phyloP scores from a whole-genome alignment of 2,888 invertebrate genomes.

The Aleiodes alternator region DNA sequence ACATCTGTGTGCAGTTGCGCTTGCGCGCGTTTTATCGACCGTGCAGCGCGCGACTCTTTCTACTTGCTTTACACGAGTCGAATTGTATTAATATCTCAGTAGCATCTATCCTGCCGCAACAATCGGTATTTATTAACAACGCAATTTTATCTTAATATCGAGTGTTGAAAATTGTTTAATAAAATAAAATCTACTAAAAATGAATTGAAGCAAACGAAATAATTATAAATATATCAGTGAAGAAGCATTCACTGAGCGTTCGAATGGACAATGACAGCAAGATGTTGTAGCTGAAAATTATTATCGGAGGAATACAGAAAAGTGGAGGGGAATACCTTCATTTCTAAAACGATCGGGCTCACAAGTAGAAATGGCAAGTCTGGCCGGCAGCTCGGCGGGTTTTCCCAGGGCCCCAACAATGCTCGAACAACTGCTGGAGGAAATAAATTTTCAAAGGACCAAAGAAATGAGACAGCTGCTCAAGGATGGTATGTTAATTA shows the following conservation, averaged over 20 bases:
- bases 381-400: constrained; percentile 67
- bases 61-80: neutral
- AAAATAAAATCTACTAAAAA: neutral
- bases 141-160: constrained; percentile 4
- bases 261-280: neutral
- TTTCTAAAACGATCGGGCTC: neutral
- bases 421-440: constrained; percentile 90
- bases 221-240: constrained; percentile 7
- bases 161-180: neutral
- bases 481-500: constrained; percentile 84
- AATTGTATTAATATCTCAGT: constrained; percentile 20
- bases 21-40: constrained; percentile 26
- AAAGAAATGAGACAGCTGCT: constrained; percentile 93
- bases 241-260: neutral
- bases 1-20: constrained; percentile 1
- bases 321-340: constrained; percentile 28
- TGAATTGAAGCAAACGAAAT: constrained; percentile 12
- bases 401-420: constrained; percentile 80
- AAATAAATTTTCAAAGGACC: constrained; percentile 93
- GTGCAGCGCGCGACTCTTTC: constrained; percentile 10
- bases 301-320: neutral
- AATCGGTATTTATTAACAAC: constrained; percentile 8
- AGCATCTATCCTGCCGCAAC: constrained; percentile 21
- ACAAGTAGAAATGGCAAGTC: constrained; percentile 65
- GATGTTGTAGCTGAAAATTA: constrained; percentile 30